Evolutionary conservation across 2,888 invertebrate genomes (phyloP).

Genomic region (Acanthoscelides obtectus): DNA sequence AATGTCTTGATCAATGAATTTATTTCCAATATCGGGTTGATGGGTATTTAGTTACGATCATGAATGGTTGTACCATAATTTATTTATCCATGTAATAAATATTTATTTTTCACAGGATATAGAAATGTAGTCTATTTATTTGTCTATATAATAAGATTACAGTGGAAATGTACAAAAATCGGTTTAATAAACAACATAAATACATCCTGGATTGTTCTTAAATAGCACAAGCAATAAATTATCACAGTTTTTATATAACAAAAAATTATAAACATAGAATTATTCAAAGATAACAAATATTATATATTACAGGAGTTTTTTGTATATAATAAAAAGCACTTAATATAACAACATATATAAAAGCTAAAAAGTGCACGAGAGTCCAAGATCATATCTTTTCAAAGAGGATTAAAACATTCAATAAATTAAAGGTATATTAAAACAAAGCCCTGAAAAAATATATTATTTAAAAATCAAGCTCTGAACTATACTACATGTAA

Average conservation of each 20-base stretch:
- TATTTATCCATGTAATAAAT: slow-evolving; percentile 1
- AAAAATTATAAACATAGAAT: background rate
- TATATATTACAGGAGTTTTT: background rate
- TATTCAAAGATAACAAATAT: background rate
- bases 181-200: background rate
- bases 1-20: slow-evolving; percentile 17
- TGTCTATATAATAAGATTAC: background rate
- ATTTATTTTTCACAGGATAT: background rate
- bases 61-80: background rate
- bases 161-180: slow-evolving; percentile 2
- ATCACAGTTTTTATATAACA: background rate
- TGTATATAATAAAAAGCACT: background rate
- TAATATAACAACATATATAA: background rate
- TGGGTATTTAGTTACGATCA: slow-evolving; percentile 8
- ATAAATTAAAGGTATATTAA: background rate
- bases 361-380: background rate
- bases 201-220: background rate
- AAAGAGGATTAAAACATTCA: background rate
- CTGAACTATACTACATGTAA: background rate
- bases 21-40: slow-evolving; percentile 20
- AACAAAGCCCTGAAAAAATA: background rate
- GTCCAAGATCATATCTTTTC: background rate
- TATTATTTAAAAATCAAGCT: background rate
- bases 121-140: background rate
- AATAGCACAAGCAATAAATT: background rate